phyloP scores from a whole-genome alignment of 2,797 vertebrate genomes.

The Neostethus bicornis region DNA sequence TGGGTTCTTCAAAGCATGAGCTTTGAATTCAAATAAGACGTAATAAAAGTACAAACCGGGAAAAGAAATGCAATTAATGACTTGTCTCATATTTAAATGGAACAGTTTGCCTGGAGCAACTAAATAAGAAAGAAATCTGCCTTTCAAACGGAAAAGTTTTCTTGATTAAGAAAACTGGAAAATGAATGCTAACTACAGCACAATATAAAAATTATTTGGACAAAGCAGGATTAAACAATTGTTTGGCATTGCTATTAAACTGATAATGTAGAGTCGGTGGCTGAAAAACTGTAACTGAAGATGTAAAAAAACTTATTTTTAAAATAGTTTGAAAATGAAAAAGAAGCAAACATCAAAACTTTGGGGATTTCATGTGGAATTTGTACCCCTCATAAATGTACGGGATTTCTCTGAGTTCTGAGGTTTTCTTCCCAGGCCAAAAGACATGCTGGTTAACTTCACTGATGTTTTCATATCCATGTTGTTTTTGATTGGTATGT shows the following conservation, averaged over 20 bases:
- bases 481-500: background rate
- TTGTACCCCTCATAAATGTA: background rate
- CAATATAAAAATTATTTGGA: too few relatives aligned
- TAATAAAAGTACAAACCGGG: background rate
- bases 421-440: background rate
- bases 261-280: too few relatives aligned
- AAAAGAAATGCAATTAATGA: background rate
- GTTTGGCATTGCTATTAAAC: too few relatives aligned
- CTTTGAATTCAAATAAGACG: conserved; percentile 1
- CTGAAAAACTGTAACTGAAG: too few relatives aligned
- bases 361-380: background rate
- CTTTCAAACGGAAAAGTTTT: background rate
- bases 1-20: background rate
- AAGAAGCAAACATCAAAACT: too few relatives aligned
- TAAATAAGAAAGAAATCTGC: background rate
- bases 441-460: background rate
- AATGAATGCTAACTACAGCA: background rate
- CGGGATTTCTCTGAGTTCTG: background rate
- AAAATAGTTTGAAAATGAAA: too few relatives aligned
- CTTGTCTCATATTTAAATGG: background rate
- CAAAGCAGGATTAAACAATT: too few relatives aligned
- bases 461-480: background rate
- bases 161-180: background rate
- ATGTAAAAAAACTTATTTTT: too few relatives aligned
- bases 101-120: background rate